Base-by-base conservation (phyloP, 2,888 invertebrate genomes). In the Serripes groenlandicus region DNA sequence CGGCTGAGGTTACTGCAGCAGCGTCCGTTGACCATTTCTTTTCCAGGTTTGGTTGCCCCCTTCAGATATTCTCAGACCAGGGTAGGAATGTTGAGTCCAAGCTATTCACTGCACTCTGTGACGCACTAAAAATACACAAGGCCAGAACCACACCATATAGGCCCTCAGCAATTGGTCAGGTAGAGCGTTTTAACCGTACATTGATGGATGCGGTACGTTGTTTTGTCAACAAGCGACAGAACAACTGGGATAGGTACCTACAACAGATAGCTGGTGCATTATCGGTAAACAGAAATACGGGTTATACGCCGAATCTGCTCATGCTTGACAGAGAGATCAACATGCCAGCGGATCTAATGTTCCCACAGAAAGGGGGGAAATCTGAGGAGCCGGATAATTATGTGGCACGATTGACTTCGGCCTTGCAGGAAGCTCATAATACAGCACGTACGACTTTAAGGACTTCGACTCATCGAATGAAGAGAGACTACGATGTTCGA, bases 401-500 rank as follows among this genome's bases (percentile, higher is more conserved):
- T 64, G 75, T 71, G 21, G 32, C 5, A 3, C 11, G 54, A 0
- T 35, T 75, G 26, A 11, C 18, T 4, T 7, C 26, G 11, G 32
- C 42, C 18, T 26, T 79, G 0, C n/a, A 49, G 30, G 21, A 28
- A n/a, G 75, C 75, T 21, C 71, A 75, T 37, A 21, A 71, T 2
- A n/a, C 49, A 1, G 75, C 79, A 15, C 23, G 75, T 21, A 23
- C n/a, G 9, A 30, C 11, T 1, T 28, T 79, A n/a, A n/a, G n/a
- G n/a, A 54, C 69, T 23, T 34, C 70, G 1, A 18, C 32, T n/a
- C 74, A 79, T 11, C 2, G 64, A 3, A 74, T 74, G 68, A 73
- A 78, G 49, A 37, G 52, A 34, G 52, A 79, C 15, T 73, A 78
- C 42, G 78, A 78, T 32, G 21, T 78, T 7, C 52, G 32, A 23